Evolutionary conservation across 2,113 vertebrate genomes (phyloP).

Genomic region (Pollimyrus isidori): DNA sequence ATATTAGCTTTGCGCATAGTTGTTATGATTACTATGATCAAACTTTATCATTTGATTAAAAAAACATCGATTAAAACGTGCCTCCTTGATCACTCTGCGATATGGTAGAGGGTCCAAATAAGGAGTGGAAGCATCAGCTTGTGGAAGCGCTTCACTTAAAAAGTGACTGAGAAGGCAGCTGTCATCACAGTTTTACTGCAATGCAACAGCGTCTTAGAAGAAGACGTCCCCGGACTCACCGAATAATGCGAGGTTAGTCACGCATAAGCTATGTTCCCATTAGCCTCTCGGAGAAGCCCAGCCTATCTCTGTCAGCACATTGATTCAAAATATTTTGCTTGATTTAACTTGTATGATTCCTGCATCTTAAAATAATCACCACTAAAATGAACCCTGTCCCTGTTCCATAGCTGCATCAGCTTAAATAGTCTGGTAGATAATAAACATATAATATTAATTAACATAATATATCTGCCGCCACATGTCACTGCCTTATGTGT

Average conservation of each 20-base stretch:
- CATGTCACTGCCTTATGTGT: not conserved
- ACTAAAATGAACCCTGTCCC: not conserved
- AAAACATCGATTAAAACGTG: not conserved
- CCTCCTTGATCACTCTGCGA: not conserved
- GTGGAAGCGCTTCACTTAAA: not conserved
- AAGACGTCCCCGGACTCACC: not conserved
- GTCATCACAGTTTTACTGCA: too few relatives aligned
- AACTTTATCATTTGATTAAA: not conserved
- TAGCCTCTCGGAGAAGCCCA: not conserved
- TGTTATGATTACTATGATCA: not conserved
- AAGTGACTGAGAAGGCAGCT: not conserved
- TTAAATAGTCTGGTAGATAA: not conserved
- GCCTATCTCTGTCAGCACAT: not conserved
- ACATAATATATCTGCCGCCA: not conserved
- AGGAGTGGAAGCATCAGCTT: not conserved
- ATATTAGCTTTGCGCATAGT: not conserved
- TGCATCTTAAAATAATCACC: not conserved
- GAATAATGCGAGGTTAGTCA: not conserved
- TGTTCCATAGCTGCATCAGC: not conserved
- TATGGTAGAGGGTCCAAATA: not conserved
- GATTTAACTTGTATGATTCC: not conserved
- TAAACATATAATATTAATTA: not conserved
- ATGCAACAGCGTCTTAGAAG: not conserved
- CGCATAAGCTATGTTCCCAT: not conserved
- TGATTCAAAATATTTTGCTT: not conserved